Percentiles rank a stretch among this genome's conserved stretches.
Conservation (phyloP, 2,888 invertebrate genomes). For the Homarus gammarus region DNA sequence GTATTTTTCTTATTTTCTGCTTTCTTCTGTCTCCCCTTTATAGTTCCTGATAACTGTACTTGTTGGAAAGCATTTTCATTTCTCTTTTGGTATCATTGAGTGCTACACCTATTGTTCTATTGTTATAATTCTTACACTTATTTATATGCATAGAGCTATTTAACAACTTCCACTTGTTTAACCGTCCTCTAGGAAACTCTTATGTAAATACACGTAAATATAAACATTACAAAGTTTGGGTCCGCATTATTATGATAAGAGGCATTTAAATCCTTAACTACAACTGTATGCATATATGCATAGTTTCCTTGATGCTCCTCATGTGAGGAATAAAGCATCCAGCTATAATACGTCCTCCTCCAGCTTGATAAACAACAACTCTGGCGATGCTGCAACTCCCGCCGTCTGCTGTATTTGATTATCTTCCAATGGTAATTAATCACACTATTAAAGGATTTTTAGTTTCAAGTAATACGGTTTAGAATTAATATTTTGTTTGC, state of each 20-base stretch:
- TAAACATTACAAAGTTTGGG: conserved; percentile 1
- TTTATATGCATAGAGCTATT: neutral
- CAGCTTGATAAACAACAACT: neutral
- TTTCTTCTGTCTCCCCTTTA: neutral
- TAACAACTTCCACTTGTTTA: neutral
- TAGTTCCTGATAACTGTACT: no score
- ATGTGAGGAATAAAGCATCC: neutral
- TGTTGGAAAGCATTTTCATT: no score
- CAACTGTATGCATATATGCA: conserved; percentile 9
- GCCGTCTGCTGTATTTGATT: no score
- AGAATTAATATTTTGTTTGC: no score
- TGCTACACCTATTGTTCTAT: no score
- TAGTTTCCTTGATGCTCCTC: neutral
- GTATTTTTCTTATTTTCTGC: neutral
- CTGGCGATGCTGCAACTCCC: no score
- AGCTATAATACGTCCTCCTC: neutral
- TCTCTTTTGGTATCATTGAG: no score
- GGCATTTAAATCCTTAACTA: conserved; percentile 6
- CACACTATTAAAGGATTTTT: no score
- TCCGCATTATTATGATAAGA: neutral
- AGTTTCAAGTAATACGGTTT: no score
- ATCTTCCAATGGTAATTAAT: no score
- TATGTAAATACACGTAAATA: conserved; percentile 12
- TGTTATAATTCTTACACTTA: no score
- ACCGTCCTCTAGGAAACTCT: neutral